phyloP scores from a whole-genome alignment of 2,797 vertebrate genomes.

The Melanotaenia trifasciata region DNA sequence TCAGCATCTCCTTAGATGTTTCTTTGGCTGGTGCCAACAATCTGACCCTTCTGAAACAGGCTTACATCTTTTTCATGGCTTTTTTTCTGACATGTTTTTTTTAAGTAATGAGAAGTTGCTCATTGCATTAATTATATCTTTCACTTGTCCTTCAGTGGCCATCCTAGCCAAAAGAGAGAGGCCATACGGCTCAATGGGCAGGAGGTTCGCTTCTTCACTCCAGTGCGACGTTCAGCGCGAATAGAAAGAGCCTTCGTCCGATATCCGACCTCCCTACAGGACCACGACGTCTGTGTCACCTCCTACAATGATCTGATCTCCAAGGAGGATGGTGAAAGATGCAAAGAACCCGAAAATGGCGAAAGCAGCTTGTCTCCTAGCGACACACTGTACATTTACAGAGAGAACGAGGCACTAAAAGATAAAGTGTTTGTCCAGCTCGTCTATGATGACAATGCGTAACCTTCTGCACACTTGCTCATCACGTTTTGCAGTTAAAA shows the following conservation, averaged over 20 bases:
- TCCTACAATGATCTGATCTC: conserved; percentile 85
- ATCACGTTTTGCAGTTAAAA: background rate
- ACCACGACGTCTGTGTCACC: conserved; percentile 87
- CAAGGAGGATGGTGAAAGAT: conserved; percentile 59
- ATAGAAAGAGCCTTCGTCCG: conserved; percentile 70
- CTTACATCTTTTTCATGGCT: no score
- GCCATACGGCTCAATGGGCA: conserved; percentile 64
- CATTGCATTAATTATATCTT: no score
- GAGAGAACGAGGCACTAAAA: conserved; percentile 80
- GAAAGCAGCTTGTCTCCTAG: background rate
- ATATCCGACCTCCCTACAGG: conserved; percentile 86
- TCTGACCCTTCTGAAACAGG: no score
- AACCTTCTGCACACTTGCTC: background rate
- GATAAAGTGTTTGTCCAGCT: conserved; percentile 76
- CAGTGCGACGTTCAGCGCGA: conserved; percentile 88
- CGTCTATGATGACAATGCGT: conserved; percentile 37
- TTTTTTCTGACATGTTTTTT: no score
- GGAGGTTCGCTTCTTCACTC: conserved; percentile 88
- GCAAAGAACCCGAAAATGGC: conserved; percentile 49
- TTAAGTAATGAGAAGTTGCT: no score
- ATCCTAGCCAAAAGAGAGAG: conserved; percentile 60
- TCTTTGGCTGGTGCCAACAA: no score
- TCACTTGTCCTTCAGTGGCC: conserved; percentile 51
- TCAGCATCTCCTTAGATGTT: no score
- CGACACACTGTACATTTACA: conserved; percentile 77